Conservation (phyloP, 2,113 vertebrate genomes). For the Phylloscopus whistleri region DNA sequence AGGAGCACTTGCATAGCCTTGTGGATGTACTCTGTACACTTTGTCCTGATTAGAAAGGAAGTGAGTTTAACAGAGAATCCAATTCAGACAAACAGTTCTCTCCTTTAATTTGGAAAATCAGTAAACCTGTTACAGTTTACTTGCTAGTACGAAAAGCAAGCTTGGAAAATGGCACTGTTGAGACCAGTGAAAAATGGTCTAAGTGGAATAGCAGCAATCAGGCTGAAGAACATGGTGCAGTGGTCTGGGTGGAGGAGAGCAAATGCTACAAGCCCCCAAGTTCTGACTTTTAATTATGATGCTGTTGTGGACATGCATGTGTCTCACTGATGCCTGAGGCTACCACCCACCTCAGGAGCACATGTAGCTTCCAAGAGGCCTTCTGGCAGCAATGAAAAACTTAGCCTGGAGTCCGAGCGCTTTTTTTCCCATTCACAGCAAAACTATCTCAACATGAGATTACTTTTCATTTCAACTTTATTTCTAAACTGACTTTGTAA, state of each 20-base stretch:
- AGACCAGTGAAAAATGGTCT: not conserved
- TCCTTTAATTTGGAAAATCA: conserved; percentile 28
- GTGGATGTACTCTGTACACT: conserved; percentile 14
- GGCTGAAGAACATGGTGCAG: not conserved
- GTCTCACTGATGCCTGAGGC: not conserved
- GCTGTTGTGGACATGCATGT: not conserved
- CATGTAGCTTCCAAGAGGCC: not conserved
- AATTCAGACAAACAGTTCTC: conserved; percentile 4
- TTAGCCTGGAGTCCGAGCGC: not conserved
- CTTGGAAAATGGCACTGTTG: not conserved
- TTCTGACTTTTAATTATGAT: not conserved
- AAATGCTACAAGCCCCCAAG: not conserved
- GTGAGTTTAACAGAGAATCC: conserved; percentile 22
- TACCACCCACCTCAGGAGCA: not conserved
- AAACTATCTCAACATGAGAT: not conserved
- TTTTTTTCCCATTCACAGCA: not conserved
- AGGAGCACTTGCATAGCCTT: not conserved
- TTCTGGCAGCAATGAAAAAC: not conserved
- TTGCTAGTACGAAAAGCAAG: not conserved
- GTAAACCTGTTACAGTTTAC: conserved; percentile 29
- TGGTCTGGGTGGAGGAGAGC: not conserved
- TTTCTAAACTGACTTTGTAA: not conserved
- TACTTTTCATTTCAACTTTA: not conserved
- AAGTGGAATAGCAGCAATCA: not conserved
- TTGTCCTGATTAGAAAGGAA: conserved; percentile 44